Evolutionary conservation across 2,888 invertebrate genomes (phyloP).

Genomic region (Elysia crispata): DNA sequence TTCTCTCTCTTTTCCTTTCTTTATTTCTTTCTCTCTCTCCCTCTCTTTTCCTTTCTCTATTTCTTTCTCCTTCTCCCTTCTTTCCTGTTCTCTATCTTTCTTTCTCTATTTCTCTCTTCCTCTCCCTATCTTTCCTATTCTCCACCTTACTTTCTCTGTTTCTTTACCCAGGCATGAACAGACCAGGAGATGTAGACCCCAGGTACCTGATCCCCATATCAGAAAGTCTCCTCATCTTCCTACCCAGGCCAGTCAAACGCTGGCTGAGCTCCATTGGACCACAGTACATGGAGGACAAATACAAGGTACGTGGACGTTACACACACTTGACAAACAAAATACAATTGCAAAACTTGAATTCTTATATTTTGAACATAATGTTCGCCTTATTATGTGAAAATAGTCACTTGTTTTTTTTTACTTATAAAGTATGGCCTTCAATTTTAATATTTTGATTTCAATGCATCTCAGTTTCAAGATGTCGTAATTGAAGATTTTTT

Average conservation of each 20-base stretch:
- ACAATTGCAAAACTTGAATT: too few species aligned
- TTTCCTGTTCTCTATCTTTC: background rate
- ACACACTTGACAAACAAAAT: too few species aligned
- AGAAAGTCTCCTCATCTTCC: conserved; percentile 57
- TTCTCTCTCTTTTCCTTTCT: too few species aligned
- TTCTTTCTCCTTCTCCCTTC: background rate
- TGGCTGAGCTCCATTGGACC: conserved; percentile 24
- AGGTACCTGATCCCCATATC: conserved; percentile 62
- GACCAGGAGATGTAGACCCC: conserved; percentile 58
- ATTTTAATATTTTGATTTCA: too few species aligned
- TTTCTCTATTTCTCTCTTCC: background rate
- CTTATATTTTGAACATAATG: too few species aligned
- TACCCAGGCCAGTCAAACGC: conserved; percentile 49
- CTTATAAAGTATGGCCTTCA: too few species aligned
- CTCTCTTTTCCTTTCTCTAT: background rate
- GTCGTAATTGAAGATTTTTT: too few species aligned
- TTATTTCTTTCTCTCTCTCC: too few species aligned
- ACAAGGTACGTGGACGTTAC: conserved; percentile 30
- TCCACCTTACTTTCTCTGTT: background rate
- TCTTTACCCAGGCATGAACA: conserved; percentile 52
- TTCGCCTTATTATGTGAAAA: too few species aligned
- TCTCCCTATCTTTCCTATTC: background rate
- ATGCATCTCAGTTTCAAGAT: too few species aligned
- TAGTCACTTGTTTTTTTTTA: too few species aligned
- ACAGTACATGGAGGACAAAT: conserved; percentile 45